Evolutionary conservation across 1,140 invertebrate species (phyloP).

Genomic region (Helicorthomorpha holstii): DNA sequence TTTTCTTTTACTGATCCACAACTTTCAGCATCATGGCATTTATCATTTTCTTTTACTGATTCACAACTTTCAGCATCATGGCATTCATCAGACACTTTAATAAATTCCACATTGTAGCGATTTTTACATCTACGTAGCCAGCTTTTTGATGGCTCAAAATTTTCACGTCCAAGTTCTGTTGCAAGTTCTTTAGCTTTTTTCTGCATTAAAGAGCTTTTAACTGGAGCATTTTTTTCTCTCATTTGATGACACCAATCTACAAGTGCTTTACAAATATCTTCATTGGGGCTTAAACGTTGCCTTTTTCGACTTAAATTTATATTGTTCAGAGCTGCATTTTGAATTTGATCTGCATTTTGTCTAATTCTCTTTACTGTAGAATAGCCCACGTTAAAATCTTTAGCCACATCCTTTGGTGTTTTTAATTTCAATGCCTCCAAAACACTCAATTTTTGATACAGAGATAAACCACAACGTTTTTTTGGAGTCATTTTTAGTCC

Average conservation of each 20-base stretch:
- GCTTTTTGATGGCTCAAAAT: conserved; percentile 19
- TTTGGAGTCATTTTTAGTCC: too few species aligned
- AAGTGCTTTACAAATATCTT: conserved; percentile 14
- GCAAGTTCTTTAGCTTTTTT: conserved; percentile 14
- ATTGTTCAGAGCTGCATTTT: too few species aligned
- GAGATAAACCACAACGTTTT: too few species aligned
- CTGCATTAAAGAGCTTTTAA: conserved; percentile 13
- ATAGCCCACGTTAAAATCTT: too few species aligned
- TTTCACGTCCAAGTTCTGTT: conserved; percentile 9
- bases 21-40: not conserved
- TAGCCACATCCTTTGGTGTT: too few species aligned
- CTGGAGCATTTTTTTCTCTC: conserved; percentile 8
- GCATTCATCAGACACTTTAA: not conserved
- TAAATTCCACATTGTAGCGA: conserved; percentile 11
- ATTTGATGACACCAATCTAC: conserved; percentile 11
- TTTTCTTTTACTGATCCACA: not conserved
- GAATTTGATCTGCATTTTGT: too few species aligned
- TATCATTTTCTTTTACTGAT: not conserved
- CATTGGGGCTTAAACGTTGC: conserved; percentile 2
- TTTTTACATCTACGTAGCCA: conserved; percentile 15
- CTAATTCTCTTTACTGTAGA: too few species aligned
- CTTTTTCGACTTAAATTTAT: not conserved
- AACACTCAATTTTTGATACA: too few species aligned
- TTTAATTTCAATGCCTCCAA: too few species aligned
- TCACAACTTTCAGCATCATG: not conserved